Percentiles rank a stretch among this genome's conserved stretches.
phyloP scores from a whole-genome alignment of 2,113 vertebrate species.

The Gallinago undulata region DNA sequence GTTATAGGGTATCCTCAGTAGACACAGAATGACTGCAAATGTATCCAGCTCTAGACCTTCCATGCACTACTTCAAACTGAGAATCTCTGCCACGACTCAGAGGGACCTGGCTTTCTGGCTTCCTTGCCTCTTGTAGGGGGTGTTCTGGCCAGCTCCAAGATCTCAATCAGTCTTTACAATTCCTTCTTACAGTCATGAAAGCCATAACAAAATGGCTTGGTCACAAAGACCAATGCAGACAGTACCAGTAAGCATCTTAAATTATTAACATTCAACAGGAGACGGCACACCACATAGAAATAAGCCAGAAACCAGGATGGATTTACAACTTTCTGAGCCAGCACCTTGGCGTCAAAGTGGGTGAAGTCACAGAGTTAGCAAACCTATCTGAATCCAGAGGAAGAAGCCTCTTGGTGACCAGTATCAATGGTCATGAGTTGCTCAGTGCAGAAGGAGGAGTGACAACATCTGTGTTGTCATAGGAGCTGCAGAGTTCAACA shows the following conservation, averaged over 20 bases:
- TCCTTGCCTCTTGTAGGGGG: neutral
- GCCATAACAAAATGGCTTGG: neutral
- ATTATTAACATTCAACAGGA: neutral
- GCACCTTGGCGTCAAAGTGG: neutral
- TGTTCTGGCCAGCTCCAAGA: neutral
- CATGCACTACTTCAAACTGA: neutral
- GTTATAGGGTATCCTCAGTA: neutral
- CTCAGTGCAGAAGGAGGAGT: neutral
- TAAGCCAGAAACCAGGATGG: neutral
- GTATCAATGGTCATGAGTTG: fast-evolving
- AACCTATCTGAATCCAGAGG: neutral
- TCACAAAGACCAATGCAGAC: neutral
- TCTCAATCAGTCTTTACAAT: neutral
- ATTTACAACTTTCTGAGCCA: neutral
- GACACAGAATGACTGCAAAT: neutral
- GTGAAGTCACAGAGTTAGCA: neutral
- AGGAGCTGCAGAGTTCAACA: neutral
- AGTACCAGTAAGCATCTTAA: neutral
- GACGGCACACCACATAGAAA: neutral
- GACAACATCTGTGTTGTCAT: neutral
- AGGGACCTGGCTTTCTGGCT: neutral
- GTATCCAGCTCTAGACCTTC: neutral
- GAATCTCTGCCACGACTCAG: neutral
- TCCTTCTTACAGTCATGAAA: neutral
- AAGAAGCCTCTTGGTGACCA: neutral